Percentiles rank a stretch among this genome's conserved stretches.
Evolutionary conservation across 2,888 invertebrate genomes (phyloP).

Genomic region (Chelonus formosanus): DNA sequence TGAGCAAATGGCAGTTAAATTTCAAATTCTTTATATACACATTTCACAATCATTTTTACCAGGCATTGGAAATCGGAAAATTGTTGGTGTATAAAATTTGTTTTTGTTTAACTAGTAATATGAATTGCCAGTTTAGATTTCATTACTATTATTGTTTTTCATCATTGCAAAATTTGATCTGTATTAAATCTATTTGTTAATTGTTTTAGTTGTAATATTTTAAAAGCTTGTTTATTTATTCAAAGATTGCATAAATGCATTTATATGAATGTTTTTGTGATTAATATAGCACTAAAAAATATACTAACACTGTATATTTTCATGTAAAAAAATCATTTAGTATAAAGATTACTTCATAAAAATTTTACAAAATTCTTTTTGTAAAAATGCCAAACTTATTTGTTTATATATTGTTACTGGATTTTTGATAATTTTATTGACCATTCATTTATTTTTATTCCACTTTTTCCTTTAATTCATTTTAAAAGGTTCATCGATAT

Average conservation of each 20-base stretch:
- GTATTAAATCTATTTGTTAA: too few relatives aligned
- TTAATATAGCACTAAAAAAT: conserved; percentile 46
- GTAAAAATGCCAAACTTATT: conserved; percentile 1
- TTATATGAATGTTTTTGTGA: conserved; percentile 36
- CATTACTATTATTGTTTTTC: conserved; percentile 35
- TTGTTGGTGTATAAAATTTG: too few relatives aligned
- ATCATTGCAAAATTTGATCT: too few relatives aligned
- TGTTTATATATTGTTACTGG: conserved; percentile 6
- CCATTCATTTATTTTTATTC: too few relatives aligned
- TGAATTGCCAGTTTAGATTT: not conserved
- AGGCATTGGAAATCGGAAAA: too few relatives aligned
- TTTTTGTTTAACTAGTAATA: too few relatives aligned
- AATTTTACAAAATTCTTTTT: conserved; percentile 38
- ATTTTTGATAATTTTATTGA: conserved; percentile 10
- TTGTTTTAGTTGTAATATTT: conserved; percentile 16
- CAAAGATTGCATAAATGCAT: conserved; percentile 11
- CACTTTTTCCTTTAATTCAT: conserved; percentile 44
- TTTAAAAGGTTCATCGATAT: conserved; percentile 48
- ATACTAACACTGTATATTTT: conserved; percentile 44
- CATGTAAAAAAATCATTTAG: conserved; percentile 10
- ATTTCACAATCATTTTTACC: conserved; percentile 40
- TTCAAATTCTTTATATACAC: conserved; percentile 47
- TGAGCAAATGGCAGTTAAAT: conserved; percentile 17
- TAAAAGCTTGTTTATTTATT: conserved; percentile 42
- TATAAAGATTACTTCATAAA: conserved; percentile 50